phyloP scores from a whole-genome alignment of 2,113 vertebrate genomes.

The Gobio gobio region DNA sequence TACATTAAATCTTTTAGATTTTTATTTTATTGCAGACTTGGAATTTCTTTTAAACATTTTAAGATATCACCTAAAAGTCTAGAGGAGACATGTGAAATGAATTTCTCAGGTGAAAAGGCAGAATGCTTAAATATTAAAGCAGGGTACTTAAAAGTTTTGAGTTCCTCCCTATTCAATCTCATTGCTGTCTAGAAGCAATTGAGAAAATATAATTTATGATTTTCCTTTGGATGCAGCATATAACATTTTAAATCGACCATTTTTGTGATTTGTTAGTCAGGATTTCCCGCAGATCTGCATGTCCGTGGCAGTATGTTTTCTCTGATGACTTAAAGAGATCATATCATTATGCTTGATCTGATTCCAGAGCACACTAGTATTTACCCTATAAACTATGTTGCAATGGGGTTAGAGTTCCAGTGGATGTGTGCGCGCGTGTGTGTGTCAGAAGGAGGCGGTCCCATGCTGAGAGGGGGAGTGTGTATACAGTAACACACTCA shows the following conservation, averaged over 20 bases:
- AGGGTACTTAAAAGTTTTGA: neutral
- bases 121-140: neutral
- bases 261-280: neutral
- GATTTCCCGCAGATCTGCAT: neutral
- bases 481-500: conserved; percentile 53
- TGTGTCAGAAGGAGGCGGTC: conserved; percentile 41
- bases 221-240: neutral
- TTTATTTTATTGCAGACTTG: neutral
- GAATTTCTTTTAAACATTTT: neutral
- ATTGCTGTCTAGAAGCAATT: neutral
- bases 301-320: conserved; percentile 8
- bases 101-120: neutral
- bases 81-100: neutral
- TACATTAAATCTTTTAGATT: neutral
- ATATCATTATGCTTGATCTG: conserved; percentile 34
- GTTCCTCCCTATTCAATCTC: neutral
- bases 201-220: neutral
- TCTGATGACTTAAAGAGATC: conserved; percentile 49
- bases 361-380: conserved; percentile 49
- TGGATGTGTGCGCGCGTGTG: neutral
- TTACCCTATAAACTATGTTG: conserved; percentile 62
- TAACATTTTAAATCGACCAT: neutral
- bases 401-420: conserved; percentile 15
- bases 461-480: conserved; percentile 42
- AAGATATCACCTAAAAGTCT: neutral